These are phyloP conservation scores for Metacarcinus magister DNA, from an alignment of 2,888 invertebrate species.

Conservation along the genomic window DNA sequence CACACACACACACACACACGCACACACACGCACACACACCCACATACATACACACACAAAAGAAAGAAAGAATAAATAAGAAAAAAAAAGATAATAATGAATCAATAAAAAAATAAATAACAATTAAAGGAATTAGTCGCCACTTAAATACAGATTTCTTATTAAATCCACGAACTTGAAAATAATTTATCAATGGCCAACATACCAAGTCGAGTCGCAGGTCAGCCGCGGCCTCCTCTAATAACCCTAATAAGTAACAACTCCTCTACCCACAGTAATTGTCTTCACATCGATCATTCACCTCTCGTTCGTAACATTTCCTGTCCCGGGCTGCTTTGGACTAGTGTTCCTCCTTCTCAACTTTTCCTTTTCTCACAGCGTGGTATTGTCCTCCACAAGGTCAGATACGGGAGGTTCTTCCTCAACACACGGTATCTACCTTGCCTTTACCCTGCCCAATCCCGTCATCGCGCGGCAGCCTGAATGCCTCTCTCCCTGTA, in stretches of 20 bases:
- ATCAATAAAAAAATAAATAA: too few relatives aligned
- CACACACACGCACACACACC: not conserved
- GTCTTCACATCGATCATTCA: slow-evolving; percentile 30
- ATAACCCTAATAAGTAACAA: not conserved
- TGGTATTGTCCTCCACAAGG: not conserved
- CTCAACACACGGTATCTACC: not conserved
- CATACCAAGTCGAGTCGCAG: not conserved
- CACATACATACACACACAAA: too few relatives aligned
- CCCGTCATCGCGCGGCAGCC: not conserved
- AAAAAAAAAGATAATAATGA: too few relatives aligned
- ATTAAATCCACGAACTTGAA: not conserved
- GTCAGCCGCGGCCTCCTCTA: not conserved
- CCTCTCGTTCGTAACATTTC: not conserved
- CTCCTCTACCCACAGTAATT: not conserved
- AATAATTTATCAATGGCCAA: not conserved
- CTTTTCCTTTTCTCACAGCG: not conserved
- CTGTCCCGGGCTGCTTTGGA: not conserved
- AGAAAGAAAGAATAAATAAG: too few relatives aligned
- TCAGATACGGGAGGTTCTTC: not conserved
- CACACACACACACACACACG: not conserved
- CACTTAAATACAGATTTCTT: not conserved
- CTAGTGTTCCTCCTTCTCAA: not conserved
- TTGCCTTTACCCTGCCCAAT: not conserved
- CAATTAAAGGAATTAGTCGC: not conserved
- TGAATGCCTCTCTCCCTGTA: not conserved